phyloP scores from a whole-genome alignment of 1,140 invertebrate species.

The Melipona quadrifasciata region DNA sequence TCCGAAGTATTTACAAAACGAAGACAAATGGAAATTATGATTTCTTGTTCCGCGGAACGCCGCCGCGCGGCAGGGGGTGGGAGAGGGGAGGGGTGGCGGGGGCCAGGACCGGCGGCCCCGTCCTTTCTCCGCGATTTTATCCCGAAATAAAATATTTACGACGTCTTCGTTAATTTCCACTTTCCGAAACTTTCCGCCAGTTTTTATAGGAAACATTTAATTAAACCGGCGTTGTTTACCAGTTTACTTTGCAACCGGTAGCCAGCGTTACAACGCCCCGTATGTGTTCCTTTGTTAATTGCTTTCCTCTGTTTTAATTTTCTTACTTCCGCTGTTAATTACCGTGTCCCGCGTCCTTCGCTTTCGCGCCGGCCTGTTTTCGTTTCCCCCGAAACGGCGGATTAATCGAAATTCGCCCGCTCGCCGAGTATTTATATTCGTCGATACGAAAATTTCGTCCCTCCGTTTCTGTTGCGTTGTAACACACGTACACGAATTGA shows the following conservation, averaged over 20 bases:
- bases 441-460: conserved; percentile 1
- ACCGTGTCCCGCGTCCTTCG: neutral
- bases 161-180: conserved; percentile 49
- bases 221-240: conserved; percentile 50
- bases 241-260: conserved; percentile 32
- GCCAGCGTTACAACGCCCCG: conserved; percentile 32
- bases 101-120: no score
- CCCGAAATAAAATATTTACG: conserved; percentile 52
- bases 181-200: conserved; percentile 30
- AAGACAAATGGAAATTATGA: conserved; percentile 57
- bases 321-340: conserved; percentile 40
- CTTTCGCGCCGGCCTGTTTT: neutral
- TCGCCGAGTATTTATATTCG: neutral
- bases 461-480: neutral
- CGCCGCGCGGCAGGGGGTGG: neutral
- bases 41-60: conserved; percentile 41
- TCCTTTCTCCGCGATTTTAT: conserved; percentile 17
- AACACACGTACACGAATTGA: no score
- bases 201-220: conserved; percentile 49
- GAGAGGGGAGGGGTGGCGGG: neutral
- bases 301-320: conserved; percentile 41
- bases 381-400: neutral
- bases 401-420: conserved; percentile 9
- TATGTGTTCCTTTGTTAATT: conserved; percentile 53
- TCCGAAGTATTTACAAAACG: conserved; percentile 51